Percentiles rank a stretch among this genome's conserved stretches.
Evolutionary conservation across 2,797 vertebrate species (phyloP).

Genomic region (Oophaga sylvatica): DNA sequence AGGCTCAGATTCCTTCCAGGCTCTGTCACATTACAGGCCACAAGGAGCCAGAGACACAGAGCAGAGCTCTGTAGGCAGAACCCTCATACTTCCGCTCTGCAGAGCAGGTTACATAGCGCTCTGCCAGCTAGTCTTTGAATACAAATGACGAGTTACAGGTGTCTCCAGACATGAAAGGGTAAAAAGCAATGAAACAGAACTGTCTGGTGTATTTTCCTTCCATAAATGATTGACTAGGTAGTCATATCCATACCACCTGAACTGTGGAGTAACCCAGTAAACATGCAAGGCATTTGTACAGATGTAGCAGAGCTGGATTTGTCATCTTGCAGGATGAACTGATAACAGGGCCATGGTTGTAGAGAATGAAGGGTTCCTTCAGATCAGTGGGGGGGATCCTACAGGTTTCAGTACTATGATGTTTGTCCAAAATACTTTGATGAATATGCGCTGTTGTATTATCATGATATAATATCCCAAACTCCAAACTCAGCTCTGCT

Average conservation of each 20-base stretch:
- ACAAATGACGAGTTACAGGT: slow-evolving; percentile 38
- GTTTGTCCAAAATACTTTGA: too few relatives aligned
- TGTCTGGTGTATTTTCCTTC: not conserved
- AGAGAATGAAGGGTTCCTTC: too few relatives aligned
- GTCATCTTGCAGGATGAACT: not conserved
- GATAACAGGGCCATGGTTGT: not conserved
- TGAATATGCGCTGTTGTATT: too few relatives aligned
- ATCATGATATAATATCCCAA: too few relatives aligned
- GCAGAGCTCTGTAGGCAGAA: slow-evolving; percentile 29
- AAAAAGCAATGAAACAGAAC: slow-evolving; percentile 7
- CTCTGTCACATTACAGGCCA: slow-evolving; percentile 7
- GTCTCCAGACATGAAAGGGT: slow-evolving; percentile 25
- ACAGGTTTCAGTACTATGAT: too few relatives aligned
- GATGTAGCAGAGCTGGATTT: not conserved
- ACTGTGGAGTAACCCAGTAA: not conserved
- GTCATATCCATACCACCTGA: not conserved
- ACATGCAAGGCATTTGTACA: not conserved
- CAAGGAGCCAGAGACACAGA: slow-evolving; percentile 19
- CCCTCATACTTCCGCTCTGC: slow-evolving; percentile 8
- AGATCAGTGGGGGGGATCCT: too few relatives aligned
- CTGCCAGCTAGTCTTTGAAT: not conserved
- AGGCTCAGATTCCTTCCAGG: slow-evolving; percentile 26
- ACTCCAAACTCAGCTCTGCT: too few relatives aligned
- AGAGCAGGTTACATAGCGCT: slow-evolving; percentile 8
- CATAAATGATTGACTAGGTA: not conserved